Evolutionary conservation across 2,888 invertebrate species (phyloP), one percentile per base, ranked within the genome.

Genomic region (Hypercompe scribonia): DNA sequence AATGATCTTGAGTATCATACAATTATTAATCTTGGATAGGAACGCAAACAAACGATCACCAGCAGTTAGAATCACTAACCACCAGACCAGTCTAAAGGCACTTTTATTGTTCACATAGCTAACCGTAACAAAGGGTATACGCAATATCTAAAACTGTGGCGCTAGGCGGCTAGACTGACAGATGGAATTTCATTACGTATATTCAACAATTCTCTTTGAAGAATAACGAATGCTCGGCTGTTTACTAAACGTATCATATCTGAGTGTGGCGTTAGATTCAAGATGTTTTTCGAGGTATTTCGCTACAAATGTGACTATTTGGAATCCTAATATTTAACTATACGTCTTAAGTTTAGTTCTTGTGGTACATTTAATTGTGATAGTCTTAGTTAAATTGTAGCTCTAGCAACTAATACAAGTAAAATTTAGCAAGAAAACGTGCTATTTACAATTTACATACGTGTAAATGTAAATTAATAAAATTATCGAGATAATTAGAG

Each of bases 111-210:
- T 31, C 31, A 61, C 61, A 61, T 61, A 31, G 18, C 31, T 61
- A n/a, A 18, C 61, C 31, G 61, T 61, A 31, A 61, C 61, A 61
- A 31, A 28, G 61, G 31, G 4, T 31, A 10, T 31, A 33, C 42
- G 28, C 66, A 67, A 67, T 67, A 46, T 46, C 18, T 46, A 21
- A 33, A 42, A 50, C 42, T 42, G 31, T 36, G 21, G 70, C 11
- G 42, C 34, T 31, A 74, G 61, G 64, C 65, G 13, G 50, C 36
- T 61, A 58, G 58, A 63, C 70, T 73, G 78, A 80, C 76, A 58
- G 31, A 71, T 54, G 80, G 84, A 82, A 84, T 82, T 82, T 82
- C 76, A 82, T 84, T 82, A 82, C 78, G 58, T 21, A 46, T 76
- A 33, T 67, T 11, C 63, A 68, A 74, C 72, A 73, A 76, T 76